Base-by-base conservation (phyloP, 2,113 vertebrate genomes). In the Tympanuchus pallidicinctus region DNA sequence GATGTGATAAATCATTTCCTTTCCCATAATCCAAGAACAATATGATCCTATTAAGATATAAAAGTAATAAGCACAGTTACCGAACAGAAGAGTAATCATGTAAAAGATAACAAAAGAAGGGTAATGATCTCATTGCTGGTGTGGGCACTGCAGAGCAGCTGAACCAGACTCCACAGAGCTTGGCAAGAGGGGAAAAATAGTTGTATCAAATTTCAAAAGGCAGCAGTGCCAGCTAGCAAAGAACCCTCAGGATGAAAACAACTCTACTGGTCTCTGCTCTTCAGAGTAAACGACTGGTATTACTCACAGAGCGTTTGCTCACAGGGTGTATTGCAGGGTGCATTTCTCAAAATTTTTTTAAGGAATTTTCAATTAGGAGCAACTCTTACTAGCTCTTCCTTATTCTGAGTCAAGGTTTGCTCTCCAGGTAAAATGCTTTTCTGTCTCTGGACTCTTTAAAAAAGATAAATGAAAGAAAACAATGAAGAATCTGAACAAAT, bases 171-270 rank as follows among this genome's bases (percentile, higher is more conserved):
- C 65, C 86, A 40, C 86, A 40, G 25, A 82, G 71, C 30, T 64
- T 82, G 74, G 75, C 75, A 91, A 45, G 60, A 61, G 63, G 10
- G 9, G 38, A 20, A 32, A 18, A 88, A 11, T 63, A 77, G 75
- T 19, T n/a, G 24, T 88, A 94, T 90, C 89, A 75, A 15, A 88
- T 96, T 96, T 88, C 94, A 88, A 16, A 89, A 89, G 87, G 12
- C 72, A 89, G 42, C 28, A 60, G 40, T 92, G 52, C 43, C 32
- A 71, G 75, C 25, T 80, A 34, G 34, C 13, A 10, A 54, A 89
- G 10, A 95, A 66, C 50, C 25, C 22, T 56, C 60, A 28, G 47
- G 48, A 50, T 63, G 67, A 86, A 69, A 86, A 2, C 65, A 93
- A 36, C 90, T 25, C 91, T 88, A 78, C 66, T 34, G 24, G 24